Conservation (phyloP, 2,113 vertebrate species). For the Jacana jacana region DNA sequence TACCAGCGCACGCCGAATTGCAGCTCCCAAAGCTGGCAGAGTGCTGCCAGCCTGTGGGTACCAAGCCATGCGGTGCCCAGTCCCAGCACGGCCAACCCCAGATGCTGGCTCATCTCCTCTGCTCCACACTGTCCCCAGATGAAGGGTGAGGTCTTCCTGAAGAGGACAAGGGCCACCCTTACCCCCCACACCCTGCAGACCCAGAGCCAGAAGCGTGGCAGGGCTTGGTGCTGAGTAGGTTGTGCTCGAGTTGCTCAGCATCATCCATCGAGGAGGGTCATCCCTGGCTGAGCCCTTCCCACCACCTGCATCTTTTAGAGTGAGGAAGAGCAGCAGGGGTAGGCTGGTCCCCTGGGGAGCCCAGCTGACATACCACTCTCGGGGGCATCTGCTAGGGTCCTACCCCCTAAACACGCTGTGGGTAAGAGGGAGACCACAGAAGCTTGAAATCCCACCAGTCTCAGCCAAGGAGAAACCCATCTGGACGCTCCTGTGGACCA, state of each 20-base stretch:
- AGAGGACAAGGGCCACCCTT: neutral
- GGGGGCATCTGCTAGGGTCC: neutral
- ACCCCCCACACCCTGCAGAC: neutral
- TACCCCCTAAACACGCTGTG: neutral
- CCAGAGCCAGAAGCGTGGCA: rapidly evolving
- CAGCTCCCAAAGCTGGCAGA: rapidly evolving
- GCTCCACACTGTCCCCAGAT: rapidly evolving
- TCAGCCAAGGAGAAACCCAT: neutral
- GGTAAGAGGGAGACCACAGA: neutral
- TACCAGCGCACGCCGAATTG: rapidly evolving
- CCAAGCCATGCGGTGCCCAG: neutral
- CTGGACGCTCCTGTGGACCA: rapidly evolving
- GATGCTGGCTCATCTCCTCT: neutral
- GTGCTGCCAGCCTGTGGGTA: neutral
- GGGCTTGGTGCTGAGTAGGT: neutral
- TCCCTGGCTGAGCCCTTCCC: neutral
- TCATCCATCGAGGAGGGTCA: neutral
- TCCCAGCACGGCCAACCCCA: neutral
- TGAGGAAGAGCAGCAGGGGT: neutral
- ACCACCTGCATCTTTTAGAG: neutral
- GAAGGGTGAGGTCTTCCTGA: neutral
- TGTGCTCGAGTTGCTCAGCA: neutral
- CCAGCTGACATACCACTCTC: rapidly evolving
- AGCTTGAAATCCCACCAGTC: neutral
- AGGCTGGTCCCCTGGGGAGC: rapidly evolving